Percentiles rank a stretch among this genome's conserved stretches.
Evolutionary conservation across 2,113 vertebrate genomes (phyloP).

Genomic region (Genyomyrus donnyi): DNA sequence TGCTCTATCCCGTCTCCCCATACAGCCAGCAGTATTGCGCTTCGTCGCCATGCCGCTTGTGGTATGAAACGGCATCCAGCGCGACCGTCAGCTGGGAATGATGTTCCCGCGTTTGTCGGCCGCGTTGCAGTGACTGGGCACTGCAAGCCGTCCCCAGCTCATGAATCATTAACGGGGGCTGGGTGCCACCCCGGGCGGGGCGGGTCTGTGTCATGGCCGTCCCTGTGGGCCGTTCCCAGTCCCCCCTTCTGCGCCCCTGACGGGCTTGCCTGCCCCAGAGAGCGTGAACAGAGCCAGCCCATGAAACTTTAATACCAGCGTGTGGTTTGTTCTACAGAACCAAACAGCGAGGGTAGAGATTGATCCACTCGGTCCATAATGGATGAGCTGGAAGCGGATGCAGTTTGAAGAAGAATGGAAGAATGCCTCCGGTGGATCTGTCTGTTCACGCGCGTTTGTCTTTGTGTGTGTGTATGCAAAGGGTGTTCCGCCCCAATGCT

Average conservation of each 20-base stretch:
- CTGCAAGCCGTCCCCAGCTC: not conserved
- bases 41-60: not conserved
- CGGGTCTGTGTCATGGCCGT: not conserved
- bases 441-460: not conserved
- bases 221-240: not conserved
- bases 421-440: not conserved
- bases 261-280: not conserved
- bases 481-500: not conserved
- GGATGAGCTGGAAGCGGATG: conserved; percentile 20
- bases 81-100: not conserved
- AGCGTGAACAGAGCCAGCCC: conserved; percentile 13
- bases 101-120: not conserved
- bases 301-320: conserved; percentile 31
- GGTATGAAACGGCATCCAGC: not conserved
- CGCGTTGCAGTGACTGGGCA: not conserved
- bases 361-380: conserved; percentile 31
- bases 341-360: conserved; percentile 26
- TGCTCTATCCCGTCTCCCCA: no score
- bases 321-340: conserved; percentile 19
- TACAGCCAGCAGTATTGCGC: no score
- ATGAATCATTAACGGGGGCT: not conserved
- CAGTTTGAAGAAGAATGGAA: conserved; percentile 4
- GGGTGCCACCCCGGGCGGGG: not conserved
- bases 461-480: not conserved
- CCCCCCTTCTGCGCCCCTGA: not conserved